These are phyloP conservation scores for Melinaea menophilus DNA, from an alignment of 2,888 invertebrate species.

Conservation along the genomic window DNA sequence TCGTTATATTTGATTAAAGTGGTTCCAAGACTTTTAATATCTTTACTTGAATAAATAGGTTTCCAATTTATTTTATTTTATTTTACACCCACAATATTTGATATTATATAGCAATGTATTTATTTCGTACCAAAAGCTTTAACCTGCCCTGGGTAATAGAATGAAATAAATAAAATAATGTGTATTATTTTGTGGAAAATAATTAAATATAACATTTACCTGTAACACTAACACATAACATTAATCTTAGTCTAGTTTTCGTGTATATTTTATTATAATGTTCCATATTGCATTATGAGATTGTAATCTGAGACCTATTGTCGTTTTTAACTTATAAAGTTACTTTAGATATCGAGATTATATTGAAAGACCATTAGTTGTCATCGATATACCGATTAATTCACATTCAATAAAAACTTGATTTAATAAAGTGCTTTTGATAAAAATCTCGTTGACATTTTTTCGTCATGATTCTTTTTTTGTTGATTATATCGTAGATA, in stretches of 20 bases:
- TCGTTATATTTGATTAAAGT: too few relatives aligned
- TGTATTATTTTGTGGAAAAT: too few relatives aligned
- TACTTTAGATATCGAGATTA: slow-evolving; percentile 3
- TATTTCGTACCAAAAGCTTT: too few relatives aligned
- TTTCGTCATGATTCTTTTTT: not conserved
- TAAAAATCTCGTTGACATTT: not conserved
- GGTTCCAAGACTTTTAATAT: too few relatives aligned
- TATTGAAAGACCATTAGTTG: slow-evolving; percentile 12
- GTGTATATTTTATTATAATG: slow-evolving; percentile 1
- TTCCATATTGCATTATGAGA: not conserved
- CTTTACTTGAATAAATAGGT: too few relatives aligned
- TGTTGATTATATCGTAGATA: not conserved
- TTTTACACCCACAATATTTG: too few relatives aligned
- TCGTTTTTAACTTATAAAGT: slow-evolving; percentile 6
- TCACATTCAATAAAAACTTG: slow-evolving; percentile 7
- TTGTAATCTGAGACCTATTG: slow-evolving; percentile 7
- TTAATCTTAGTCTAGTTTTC: not conserved
- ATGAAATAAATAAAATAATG: too few relatives aligned
- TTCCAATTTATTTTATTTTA: too few relatives aligned
- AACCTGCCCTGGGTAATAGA: too few relatives aligned
- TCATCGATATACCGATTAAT: slow-evolving; percentile 10
- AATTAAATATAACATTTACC: too few relatives aligned
- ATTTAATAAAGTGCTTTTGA: slow-evolving; percentile 9
- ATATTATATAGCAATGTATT: too few relatives aligned
- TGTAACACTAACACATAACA: not conserved